Conservation (phyloP, 1,140 invertebrate genomes). For the Macrosteles quadrilineatus region DNA sequence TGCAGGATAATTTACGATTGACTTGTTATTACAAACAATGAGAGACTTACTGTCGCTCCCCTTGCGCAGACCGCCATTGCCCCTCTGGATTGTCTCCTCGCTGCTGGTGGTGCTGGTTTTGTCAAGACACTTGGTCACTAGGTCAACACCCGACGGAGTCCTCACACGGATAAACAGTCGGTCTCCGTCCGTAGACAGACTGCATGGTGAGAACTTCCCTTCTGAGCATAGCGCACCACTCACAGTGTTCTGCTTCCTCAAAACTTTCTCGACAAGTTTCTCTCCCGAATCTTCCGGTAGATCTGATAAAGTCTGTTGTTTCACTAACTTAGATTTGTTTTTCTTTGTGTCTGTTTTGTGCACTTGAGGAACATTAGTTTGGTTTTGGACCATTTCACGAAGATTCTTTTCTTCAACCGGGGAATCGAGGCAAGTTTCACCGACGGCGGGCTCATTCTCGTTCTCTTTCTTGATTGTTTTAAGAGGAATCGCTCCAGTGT, state of each 20-base stretch:
- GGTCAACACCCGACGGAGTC: not conserved
- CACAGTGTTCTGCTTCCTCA: constrained; percentile 24
- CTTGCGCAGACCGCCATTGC: not conserved
- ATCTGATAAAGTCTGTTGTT: constrained; percentile 7
- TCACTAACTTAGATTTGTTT: not conserved
- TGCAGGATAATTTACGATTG: too few relatives aligned
- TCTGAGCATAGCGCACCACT: not conserved
- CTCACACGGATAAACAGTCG: constrained; percentile 5
- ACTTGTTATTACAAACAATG: too few relatives aligned
- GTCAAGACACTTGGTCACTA: not conserved
- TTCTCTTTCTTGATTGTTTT: not conserved
- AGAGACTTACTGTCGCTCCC: not conserved
- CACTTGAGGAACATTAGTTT: constrained; percentile 20
- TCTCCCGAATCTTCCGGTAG: not conserved
- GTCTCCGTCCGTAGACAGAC: not conserved
- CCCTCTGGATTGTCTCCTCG: not conserved
- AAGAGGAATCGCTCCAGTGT: not conserved
- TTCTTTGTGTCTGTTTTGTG: constrained; percentile 12
- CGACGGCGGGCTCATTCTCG: not conserved
- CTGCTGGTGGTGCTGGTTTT: not conserved
- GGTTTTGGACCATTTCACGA: not conserved
- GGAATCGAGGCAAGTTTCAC: not conserved
- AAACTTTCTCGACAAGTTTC: not conserved
- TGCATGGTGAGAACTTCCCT: not conserved
- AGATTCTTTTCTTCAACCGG: not conserved